Conservation (phyloP, 2,888 invertebrate species). For the Tenthredo mesomela region DNA sequence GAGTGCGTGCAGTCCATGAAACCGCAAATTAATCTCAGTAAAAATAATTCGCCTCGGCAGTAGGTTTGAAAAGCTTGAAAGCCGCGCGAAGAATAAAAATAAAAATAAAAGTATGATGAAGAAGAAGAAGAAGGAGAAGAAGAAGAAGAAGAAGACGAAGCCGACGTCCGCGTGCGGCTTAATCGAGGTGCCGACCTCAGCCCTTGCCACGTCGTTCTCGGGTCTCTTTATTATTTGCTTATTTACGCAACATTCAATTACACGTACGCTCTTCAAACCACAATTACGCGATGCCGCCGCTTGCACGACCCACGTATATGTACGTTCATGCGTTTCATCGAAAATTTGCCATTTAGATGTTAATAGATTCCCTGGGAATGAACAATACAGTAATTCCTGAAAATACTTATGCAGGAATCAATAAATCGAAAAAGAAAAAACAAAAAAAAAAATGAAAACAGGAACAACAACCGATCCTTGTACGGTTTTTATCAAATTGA, state of each 20-base stretch:
- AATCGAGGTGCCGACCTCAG: slow-evolving; percentile 73
- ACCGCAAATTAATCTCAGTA: slow-evolving; percentile 73
- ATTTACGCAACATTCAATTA: slow-evolving; percentile 77
- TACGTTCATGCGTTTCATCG: not conserved
- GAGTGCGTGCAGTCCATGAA: slow-evolving; percentile 53
- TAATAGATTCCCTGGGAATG: not conserved
- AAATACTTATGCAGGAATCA: not conserved
- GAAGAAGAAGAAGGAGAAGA: not conserved
- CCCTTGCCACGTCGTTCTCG: slow-evolving; percentile 43
- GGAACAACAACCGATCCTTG: too few species aligned
- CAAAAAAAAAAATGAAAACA: not conserved
- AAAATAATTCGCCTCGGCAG: slow-evolving; percentile 58
- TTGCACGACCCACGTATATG: not conserved
- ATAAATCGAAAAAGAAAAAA: not conserved
- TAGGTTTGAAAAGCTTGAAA: slow-evolving; percentile 45
- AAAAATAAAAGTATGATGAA: not conserved
- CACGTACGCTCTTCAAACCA: slow-evolving; percentile 54
- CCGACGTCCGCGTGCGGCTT: slow-evolving; percentile 57
- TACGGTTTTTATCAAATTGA: too few species aligned
- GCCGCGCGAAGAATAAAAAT: not conserved
- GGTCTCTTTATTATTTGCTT: slow-evolving; percentile 72
- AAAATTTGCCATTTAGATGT: slow-evolving; percentile 24
- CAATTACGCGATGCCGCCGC: slow-evolving; percentile 25
- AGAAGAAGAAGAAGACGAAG: slow-evolving; percentile 63
- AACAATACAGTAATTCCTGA: not conserved